Evolutionary conservation across 2,113 vertebrate genomes (phyloP).

Genomic region (Pseudopipra pipra): DNA sequence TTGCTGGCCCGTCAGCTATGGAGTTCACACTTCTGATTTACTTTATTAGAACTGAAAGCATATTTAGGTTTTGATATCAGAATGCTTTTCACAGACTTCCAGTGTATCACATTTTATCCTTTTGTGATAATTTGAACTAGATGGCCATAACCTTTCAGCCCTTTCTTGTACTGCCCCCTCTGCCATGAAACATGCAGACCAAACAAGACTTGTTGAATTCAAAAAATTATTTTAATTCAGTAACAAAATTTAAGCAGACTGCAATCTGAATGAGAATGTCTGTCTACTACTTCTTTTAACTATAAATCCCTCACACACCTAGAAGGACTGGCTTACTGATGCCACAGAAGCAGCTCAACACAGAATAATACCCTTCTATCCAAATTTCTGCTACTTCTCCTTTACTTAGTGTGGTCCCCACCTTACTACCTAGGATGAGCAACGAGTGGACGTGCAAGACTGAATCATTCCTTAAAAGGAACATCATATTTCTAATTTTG

Average conservation of each 20-base stretch:
- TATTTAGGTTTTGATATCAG: neutral
- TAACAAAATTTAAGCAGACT: neutral
- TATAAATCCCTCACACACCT: neutral
- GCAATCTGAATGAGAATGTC: neutral
- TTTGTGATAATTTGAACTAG: neutral
- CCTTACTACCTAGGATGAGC: neutral
- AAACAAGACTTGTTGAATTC: neutral
- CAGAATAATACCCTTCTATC: neutral
- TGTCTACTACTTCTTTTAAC: neutral
- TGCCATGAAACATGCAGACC: neutral
- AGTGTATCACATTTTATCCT: neutral
- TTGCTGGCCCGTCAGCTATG: neutral
- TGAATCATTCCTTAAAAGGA: neutral
- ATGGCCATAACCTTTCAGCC: neutral
- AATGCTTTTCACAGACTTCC: neutral
- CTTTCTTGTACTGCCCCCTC: neutral
- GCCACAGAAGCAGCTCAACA: neutral
- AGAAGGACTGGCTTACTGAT: neutral
- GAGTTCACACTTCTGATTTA: neutral
- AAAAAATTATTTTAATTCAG: neutral
- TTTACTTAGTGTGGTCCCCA: neutral
- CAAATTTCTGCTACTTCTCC: neutral
- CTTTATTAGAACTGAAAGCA: neutral
- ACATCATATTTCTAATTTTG: rapidly evolving
- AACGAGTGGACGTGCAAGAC: neutral